Evolutionary conservation across 2,888 invertebrate species (phyloP).

Genomic region (Serrognathus titanus): DNA sequence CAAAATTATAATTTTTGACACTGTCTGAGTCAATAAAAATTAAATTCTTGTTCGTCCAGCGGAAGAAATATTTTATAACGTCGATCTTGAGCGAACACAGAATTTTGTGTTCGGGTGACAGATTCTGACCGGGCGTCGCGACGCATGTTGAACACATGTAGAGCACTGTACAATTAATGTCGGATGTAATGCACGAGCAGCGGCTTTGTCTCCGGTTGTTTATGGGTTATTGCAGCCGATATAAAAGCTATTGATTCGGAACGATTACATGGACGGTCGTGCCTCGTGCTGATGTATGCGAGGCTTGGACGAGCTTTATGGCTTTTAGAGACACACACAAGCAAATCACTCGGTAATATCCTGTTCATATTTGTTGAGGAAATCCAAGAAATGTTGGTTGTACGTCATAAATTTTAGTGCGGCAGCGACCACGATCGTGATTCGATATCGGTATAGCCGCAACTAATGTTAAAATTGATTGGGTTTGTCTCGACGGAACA

Average conservation of each 20-base stretch:
- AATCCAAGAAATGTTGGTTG: conserved; percentile 5
- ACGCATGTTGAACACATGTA: conserved; percentile 50
- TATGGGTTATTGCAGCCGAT: conserved; percentile 46
- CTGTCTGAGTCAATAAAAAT: too few species aligned
- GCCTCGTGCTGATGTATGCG: conserved; percentile 27
- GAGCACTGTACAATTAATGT: conserved; percentile 47
- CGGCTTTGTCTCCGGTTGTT: conserved; percentile 46
- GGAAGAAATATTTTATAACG: neutral
- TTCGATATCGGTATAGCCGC: too few species aligned
- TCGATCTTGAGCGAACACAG: neutral
- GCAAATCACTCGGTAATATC: conserved; percentile 23
- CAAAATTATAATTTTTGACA: too few species aligned
- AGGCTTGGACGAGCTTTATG: conserved; percentile 27
- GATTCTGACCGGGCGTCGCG: conserved; percentile 36
- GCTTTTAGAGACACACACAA: conserved; percentile 16
- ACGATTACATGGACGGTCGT: conserved; percentile 40
- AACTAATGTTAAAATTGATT: too few species aligned
- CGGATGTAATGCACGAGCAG: conserved; percentile 46
- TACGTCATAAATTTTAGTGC: conserved; percentile 3
- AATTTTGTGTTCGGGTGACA: neutral
- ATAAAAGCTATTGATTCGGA: conserved; percentile 46
- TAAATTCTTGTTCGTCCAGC: too few species aligned
- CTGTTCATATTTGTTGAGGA: conserved; percentile 23
- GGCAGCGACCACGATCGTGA: too few species aligned
- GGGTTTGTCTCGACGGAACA: too few species aligned